Evolutionary conservation across 2,888 invertebrate species (phyloP), one percentile per base, ranked within the genome.

Genomic region (Iselma pallidipennis): DNA sequence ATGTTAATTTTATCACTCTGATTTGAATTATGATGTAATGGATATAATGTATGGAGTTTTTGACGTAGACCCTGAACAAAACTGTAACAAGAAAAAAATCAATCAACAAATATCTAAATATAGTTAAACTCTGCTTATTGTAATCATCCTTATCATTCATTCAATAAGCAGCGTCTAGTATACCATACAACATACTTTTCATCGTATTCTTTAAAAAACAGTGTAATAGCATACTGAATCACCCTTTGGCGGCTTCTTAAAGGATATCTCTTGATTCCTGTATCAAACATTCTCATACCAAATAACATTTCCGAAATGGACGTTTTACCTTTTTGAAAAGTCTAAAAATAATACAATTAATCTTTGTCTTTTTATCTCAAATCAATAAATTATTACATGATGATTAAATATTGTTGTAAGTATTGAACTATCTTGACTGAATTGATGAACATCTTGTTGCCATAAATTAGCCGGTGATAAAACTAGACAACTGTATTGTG

Each of bases 391-490:
- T 50, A 12, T 80, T 84, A 93, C 94, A 86, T 94, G 93, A 81
- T 93, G 89, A 69, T 88, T 91, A 81, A 91, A 92, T 64, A 95
- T 88, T 0, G 94, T 95, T 70, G 87, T 89, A 65, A 95, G 85
- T 67, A 95, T 87, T 76, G 92, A 91, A 10, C 88, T 85, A 79
- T 96, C 95, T 66, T 89, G 85, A 55, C 90, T 87, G 79, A 94
- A 96, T 45, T 88, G 85, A 73, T 91, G 89, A 28, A 89, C 83
- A 79, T 92, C 92, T 78, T 94, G 91, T 71, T 91, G 89, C 98
- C 98, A 98, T 61, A 98, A 86, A 83, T 95, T 96, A 5, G 95
- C 96, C 0, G 97, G 98, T 0, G 97, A 97, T 7, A 98, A 82
- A 37, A 95, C 83, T 25, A 98, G 85, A 80, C 98, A 98, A 79